Percentiles rank a stretch among this genome's conserved stretches.
Conservation (phyloP, 2,113 vertebrate genomes). For the Bothrops jararaca region DNA sequence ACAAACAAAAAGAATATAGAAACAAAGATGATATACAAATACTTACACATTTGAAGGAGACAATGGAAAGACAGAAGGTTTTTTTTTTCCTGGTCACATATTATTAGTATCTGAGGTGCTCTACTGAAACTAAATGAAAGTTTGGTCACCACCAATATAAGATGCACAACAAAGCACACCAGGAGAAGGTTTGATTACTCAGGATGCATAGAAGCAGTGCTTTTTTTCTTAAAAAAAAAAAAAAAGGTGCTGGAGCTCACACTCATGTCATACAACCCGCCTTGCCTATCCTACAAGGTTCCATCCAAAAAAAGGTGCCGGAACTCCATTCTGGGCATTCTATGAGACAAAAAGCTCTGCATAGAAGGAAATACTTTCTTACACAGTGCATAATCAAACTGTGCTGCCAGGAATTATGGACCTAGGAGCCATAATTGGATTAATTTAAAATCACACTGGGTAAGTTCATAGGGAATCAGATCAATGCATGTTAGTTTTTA, state of each 20-base stretch:
- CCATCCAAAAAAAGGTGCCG: too few relatives aligned
- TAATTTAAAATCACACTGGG: background rate
- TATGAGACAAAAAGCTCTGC: too few relatives aligned
- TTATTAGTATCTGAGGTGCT: background rate
- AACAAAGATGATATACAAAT: background rate
- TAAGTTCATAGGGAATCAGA: background rate
- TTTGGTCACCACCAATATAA: background rate
- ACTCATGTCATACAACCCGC: too few relatives aligned
- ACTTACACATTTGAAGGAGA: background rate
- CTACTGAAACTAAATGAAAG: background rate
- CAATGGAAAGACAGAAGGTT: background rate
- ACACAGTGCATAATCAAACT: background rate
- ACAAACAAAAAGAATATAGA: background rate
- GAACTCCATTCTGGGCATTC: too few relatives aligned
- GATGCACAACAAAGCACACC: background rate
- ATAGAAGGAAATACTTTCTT: background rate
- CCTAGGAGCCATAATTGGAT: background rate
- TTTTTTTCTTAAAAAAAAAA: too few relatives aligned
- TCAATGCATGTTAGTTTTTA: background rate
- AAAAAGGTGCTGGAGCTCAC: too few relatives aligned
- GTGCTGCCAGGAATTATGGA: background rate
- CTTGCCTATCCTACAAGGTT: too few relatives aligned
- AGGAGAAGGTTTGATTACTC: background rate
- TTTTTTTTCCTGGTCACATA: background rate
- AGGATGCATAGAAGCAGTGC: background rate